These are phyloP conservation scores for Carlito syrichta DNA, from an alignment of 2,113 vertebrate species.

Conservation along the genomic window DNA sequence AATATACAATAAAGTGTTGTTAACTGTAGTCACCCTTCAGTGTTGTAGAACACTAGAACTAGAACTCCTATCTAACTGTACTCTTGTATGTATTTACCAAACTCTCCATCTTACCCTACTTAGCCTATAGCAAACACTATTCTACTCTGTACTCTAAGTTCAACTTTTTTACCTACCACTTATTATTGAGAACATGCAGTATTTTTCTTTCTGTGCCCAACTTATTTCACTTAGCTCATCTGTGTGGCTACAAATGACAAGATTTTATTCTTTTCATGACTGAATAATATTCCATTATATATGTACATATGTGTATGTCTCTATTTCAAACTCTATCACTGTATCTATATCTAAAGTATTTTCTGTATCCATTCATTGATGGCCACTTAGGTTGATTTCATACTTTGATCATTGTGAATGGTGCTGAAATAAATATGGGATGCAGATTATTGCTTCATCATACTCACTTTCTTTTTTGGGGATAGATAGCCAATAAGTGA, in stretches of 20 bases:
- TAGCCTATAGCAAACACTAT: no score
- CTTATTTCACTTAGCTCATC: background rate
- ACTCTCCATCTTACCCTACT: no score
- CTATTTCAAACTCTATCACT: no score
- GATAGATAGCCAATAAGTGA: background rate
- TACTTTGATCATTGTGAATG: background rate
- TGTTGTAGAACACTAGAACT: no score
- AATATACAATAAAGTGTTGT: no score
- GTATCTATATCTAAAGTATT: no score
- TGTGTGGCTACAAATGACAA: background rate
- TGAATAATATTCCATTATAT: background rate
- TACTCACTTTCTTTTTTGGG: background rate
- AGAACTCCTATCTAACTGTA: no score
- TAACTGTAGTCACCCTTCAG: no score
- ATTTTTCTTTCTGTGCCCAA: background rate
- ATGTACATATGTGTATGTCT: no score
- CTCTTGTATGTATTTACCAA: no score
- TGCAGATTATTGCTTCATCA: background rate
- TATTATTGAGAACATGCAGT: background rate
- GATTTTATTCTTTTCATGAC: background rate
- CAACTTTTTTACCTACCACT: no score
- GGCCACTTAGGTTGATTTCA: background rate
- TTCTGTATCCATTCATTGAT: rapidly evolving
- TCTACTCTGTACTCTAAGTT: no score
- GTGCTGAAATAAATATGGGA: background rate